phyloP scores from a whole-genome alignment of 2,113 vertebrate genomes.

The Cariama cristata region DNA sequence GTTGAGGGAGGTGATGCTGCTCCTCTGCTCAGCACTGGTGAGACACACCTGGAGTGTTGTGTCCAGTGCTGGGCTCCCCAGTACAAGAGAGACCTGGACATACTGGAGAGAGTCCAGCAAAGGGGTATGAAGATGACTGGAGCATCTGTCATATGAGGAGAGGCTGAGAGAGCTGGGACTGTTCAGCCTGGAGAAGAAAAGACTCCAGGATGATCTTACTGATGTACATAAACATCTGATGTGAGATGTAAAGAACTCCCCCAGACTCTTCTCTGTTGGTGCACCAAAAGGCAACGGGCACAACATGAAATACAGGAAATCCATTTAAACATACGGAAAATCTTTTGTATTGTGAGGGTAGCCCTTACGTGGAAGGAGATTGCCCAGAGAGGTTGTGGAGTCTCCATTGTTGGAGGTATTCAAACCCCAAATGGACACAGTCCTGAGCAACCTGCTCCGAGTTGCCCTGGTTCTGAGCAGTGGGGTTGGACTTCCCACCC shows the following conservation, averaged over 20 bases:
- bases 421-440: not conserved
- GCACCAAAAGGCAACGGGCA: fast-evolving
- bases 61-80: not conserved
- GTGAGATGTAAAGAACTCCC: not conserved
- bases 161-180: not conserved
- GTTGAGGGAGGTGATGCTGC: not conserved
- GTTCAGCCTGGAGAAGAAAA: not conserved
- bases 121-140: not conserved
- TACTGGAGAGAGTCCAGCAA: not conserved
- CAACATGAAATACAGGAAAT: not conserved
- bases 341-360: not conserved
- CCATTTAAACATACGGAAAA: fast-evolving
- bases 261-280: not conserved
- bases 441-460: not conserved
- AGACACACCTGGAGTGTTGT: not conserved
- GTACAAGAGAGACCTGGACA: not conserved
- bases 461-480: not conserved
- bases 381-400: not conserved
- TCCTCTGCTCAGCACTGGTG: not conserved
- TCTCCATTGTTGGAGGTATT: not conserved
- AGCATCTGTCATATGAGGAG: not conserved
- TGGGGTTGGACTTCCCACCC: not conserved
- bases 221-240: not conserved
- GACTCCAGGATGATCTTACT: not conserved
- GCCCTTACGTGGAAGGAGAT: not conserved